Conservation (phyloP, 2,888 invertebrate species). For the Prenolepis imparis region DNA sequence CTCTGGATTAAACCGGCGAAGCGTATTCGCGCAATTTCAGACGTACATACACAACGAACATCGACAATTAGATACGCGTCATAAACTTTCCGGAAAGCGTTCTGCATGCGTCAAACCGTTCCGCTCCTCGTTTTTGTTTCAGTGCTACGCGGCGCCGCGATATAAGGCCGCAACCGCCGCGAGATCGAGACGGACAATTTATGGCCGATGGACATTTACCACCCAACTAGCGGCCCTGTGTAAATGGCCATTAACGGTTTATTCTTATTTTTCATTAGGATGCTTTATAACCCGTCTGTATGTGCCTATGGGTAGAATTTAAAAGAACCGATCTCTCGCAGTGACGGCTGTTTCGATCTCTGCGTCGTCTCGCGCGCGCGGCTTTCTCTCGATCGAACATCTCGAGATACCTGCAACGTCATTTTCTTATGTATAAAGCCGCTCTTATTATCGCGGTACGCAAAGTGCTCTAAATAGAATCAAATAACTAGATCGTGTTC, state of each 20-base stretch:
- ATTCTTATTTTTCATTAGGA: conserved; percentile 36
- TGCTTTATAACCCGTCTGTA: conserved; percentile 35
- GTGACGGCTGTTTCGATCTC: conserved; percentile 33
- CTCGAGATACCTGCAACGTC: conserved; percentile 35
- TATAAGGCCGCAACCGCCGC: conserved; percentile 11
- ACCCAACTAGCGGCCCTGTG: conserved; percentile 48
- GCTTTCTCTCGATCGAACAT: conserved; percentile 42
- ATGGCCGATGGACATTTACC: conserved; percentile 51
- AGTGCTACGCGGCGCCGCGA: conserved; percentile 6
- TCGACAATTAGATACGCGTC: conserved; percentile 41
- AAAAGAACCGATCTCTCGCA: conserved; percentile 33
- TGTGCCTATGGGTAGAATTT: conserved; percentile 35
- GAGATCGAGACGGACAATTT: conserved; percentile 42
- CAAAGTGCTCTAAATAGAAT: conserved; percentile 42
- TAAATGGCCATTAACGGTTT: conserved; percentile 51
- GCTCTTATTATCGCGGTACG: conserved; percentile 24
- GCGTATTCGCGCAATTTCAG: conserved; percentile 33
- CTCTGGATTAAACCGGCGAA: conserved; percentile 16
- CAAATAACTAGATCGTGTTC: not conserved
- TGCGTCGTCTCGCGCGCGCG: not conserved
- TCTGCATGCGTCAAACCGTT: conserved; percentile 32
- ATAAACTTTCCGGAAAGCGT: conserved; percentile 49
- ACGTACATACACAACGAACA: conserved; percentile 23
- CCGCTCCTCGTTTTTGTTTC: conserved; percentile 45
- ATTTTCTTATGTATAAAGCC: conserved; percentile 39